Evolutionary conservation across 2,888 invertebrate species (phyloP), one percentile per base, ranked within the genome.

Genomic region (Hemithea aestivaria): DNA sequence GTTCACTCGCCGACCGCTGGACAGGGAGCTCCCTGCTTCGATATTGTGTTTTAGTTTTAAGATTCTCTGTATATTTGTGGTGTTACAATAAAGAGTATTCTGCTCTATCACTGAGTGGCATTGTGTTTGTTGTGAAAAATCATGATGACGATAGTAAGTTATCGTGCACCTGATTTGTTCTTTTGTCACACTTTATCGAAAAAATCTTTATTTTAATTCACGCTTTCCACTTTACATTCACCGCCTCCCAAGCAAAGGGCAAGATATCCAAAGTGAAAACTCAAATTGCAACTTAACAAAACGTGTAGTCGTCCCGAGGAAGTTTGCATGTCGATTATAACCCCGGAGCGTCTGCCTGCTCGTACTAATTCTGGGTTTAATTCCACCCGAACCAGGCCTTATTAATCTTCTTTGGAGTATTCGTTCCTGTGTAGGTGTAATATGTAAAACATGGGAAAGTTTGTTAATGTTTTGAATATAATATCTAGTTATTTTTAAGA

Each of bases 191-290:
- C 5, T 5, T 16, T 5, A 16, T 16, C 2, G 3, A 4, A 5
- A 8, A 1, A 24, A 24, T n/a, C 2, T 3, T 7, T n/a, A 23
- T 16, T 9, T 7, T 20, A 32, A 34, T 10, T 28, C 10, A 6
- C 42, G 40, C 36, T 20, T 3, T n/a, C 6, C 36, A 32, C 53
- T 56, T 47, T 11, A 35, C 9, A 21, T 35, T 51, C 49, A 31
- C 7, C 30, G 46, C 48, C 57, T 64, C 60, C 60, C 62, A 60
- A 66, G 62, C 58, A 60, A 66, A 64, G 57, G 57, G 56, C 61
- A 55, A 59, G 59, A 66, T 65, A 53, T 65, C 56, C 62, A 64
- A 64, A 73, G 65, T 66, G 67, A 66, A 69, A 67, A 70, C 62
- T 62, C 60, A 63, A 67, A 72, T 71, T 63, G 67, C 55, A 58